Base-by-base conservation (phyloP, 1,140 invertebrate species). In the Heliconius eleuchia region DNA sequence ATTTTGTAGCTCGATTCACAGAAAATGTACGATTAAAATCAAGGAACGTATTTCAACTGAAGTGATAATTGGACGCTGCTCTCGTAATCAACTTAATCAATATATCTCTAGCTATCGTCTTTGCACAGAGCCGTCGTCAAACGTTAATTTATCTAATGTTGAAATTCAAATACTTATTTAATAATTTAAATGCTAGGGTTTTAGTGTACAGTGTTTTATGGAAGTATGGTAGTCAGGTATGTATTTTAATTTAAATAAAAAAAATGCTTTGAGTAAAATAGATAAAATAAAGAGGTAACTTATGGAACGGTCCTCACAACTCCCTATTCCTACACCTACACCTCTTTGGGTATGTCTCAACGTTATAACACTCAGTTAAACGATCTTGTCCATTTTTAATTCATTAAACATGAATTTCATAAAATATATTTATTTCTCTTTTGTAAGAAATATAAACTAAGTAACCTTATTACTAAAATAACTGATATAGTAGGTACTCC, bases 131-230 rank as follows among this genome's bases (percentile, higher is more conserved):
- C 79, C 83, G 88, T 23, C 55, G 84, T 85, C 83, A 85, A 86
- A 85, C 85, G 86, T 88, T 93, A 91, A 89, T 91, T 92, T 91
- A 90, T 86, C 90, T 92, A 91, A 93, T 90, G 87, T 91, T 87
- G 88, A 92, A 57, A 11, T 27, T 66, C 9, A 66, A 66, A 66
- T 66, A 66, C 27, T 66, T 66, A 66, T 30, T 27, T 6, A 13
- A 4, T 16, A 30, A 66, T 11, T 66, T 23, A 66, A 66, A 30
- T 30, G 16, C 13, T 18, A 66, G 13, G 8, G n/a, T 52, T 23
- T 42, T 3, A 19, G 18, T 1, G 42, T 46, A 46, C 11, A 46
- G 42, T 46, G 11, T 46, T 55, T 55, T 55, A 55, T 55, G 52
- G 16, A 55, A 55, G 52, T 19, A 2, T 55, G 18, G 19, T n/a